phyloP scores from a whole-genome alignment of 2,113 vertebrate genomes.

The Lasiurus cinereus region DNA sequence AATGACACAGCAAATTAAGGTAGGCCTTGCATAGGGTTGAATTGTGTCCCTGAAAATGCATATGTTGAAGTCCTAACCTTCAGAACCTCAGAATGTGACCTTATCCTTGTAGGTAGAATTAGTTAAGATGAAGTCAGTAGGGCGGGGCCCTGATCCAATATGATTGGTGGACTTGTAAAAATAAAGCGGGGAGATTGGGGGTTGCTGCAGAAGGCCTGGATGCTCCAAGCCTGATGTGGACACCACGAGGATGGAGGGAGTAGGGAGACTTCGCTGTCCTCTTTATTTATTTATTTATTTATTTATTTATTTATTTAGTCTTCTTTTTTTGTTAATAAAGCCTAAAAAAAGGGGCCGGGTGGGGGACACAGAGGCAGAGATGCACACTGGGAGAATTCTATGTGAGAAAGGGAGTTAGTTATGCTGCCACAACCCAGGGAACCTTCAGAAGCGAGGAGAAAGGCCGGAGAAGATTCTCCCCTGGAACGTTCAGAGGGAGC shows the following conservation, averaged over 20 bases:
- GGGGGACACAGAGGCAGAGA: neutral
- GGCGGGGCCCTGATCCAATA: neutral
- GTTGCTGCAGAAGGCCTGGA: too few relatives aligned
- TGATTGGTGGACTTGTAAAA: neutral
- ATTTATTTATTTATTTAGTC: too few relatives aligned
- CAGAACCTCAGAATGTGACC: neutral
- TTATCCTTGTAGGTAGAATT: neutral
- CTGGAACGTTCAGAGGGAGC: neutral
- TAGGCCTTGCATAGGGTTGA: neutral
- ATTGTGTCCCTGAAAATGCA: neutral
- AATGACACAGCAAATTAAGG: neutral
- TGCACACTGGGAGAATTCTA: neutral
- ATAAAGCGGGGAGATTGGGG: neutral
- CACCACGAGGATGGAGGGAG: too few relatives aligned
- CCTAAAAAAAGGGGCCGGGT: too few relatives aligned
- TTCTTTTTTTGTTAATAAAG: too few relatives aligned
- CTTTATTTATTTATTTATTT: too few relatives aligned
- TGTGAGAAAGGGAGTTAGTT: fast-evolving
- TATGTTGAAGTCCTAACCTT: neutral
- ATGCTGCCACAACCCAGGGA: neutral
- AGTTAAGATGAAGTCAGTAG: neutral
- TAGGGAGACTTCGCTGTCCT: too few relatives aligned
- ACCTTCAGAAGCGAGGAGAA: neutral
- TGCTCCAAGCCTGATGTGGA: too few relatives aligned
- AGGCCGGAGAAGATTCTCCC: neutral